Percentiles rank a stretch among this genome's conserved stretches.
These are phyloP conservation scores for Hippasteria phrygiana DNA, from an alignment of 53 echinoderm and acorn worm species.

Conservation along the genomic window DNA sequence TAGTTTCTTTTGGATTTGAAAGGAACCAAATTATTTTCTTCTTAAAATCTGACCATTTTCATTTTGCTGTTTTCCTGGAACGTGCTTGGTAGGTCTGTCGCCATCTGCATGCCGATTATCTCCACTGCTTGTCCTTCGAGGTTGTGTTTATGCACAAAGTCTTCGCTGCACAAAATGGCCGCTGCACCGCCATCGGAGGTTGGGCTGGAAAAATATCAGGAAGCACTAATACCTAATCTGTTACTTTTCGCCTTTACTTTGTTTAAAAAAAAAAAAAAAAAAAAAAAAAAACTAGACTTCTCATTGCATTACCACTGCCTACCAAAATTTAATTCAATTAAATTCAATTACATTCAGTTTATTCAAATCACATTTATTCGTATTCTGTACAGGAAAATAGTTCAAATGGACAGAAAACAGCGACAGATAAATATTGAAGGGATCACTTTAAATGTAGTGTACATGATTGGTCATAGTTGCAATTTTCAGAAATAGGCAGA, in stretches of 20 bases:
- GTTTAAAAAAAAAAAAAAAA: background rate
- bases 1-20: no score
- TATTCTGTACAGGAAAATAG: no score
- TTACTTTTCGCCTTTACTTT: background rate
- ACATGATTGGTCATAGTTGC: no score
- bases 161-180: constrained; percentile 92
- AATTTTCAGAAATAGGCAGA: no score
- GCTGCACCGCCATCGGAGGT: constrained; percentile 97
- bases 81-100: constrained; percentile 84
- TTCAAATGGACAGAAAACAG: no score
- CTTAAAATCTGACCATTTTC: constrained; percentile 80
- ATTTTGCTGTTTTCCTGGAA: constrained; percentile 94
- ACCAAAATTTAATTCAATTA: no score
- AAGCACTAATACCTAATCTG: background rate
- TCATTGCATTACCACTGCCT: no score
- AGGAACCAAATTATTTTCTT: background rate
- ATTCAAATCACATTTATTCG: no score
- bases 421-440: no score
- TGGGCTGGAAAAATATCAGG: constrained; percentile 66
- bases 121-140: constrained; percentile 85
- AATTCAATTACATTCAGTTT: no score
- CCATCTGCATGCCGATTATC: constrained; percentile 95
- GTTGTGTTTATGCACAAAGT: constrained; percentile 86
- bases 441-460: no score
- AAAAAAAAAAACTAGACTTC: no score